Base-by-base conservation (phyloP, 2,797 vertebrate species). In the Margarornis squamiger region DNA sequence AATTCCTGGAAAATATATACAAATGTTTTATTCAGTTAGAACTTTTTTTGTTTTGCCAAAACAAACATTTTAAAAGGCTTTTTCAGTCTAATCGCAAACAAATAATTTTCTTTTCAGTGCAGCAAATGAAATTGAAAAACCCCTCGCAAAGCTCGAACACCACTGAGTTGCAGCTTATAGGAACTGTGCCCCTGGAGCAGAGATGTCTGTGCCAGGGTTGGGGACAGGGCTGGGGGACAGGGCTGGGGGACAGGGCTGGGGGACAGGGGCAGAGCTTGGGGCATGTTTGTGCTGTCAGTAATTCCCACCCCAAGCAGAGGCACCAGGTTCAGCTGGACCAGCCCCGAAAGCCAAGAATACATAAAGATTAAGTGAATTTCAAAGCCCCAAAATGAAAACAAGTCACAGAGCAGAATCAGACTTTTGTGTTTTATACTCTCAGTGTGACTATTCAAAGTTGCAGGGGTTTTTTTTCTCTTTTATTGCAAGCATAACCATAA, bases 401-500 rank as follows among this genome's bases (percentile, higher is more conserved):
- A 90, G 49, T 41, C 58, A 48, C 6, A 34, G 18, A 90, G 34
- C 32, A 90, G 46, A 82, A 49, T 72, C 3, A 52, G 66, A 76
- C 24, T 81, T 77, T 4, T n/a, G 43, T 23, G 32, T 5, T 86
- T 94, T 48, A 55, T 36, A 27, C 20, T 70, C 62, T 73, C 51
- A 36, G 49, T 36, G 43, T 90, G 91, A 94, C 90, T 94, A 12
- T 32, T 94, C 79, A 73, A 95, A 92, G 90, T 77, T 95, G 93
- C 62, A 70, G 21, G 45, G 20, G 36, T 46, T 55, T 15, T 14
- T 24, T 27, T 27, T 27, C 13, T 49, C 8, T 92, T 95, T 95
- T 83, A 88, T 61, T 86, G 51, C 58, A 41, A 93, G 88, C 16
- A 7, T 92, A 97, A 95, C 32, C n/a, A 92, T 93, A 93, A 95